Base-by-base conservation (phyloP, 2,797 vertebrate genomes). In the Myoxocephalus aenaeus region DNA sequence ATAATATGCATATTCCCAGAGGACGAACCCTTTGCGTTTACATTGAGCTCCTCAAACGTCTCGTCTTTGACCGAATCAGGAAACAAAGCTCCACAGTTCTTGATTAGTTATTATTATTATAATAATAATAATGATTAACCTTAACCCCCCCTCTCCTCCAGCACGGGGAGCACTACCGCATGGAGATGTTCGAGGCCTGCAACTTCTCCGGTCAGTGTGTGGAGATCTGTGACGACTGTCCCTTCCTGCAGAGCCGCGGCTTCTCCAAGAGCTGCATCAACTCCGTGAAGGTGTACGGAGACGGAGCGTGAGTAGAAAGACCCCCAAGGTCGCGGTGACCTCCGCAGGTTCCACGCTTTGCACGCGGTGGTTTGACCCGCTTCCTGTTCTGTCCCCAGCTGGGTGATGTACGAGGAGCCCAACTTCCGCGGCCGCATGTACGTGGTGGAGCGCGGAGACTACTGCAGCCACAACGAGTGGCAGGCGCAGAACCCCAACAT, bases 341-440 rank as follows among this genome's bases (percentile, higher is more conserved):
- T 40, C 34, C 7, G 34, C 34, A 34, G 34, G 34, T 34, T 34
- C 34, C 34, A 7, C 34, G 34, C 34, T 34, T 7, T 34, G 34
- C 34, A 34, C 34, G 32, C 32, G 7, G 34, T 34, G 34, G 4
- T 34, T 34, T 34, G 34, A 34, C 38, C 36, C 36, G 7, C 36
- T 40, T 40, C 38, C 38, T 40, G 38, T 40, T 34, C 38, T 40
- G 38, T 12, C 38, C 38, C 38, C 82, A 98, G 97, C 91, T 97
- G 97, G 97, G 96, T 97, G 92, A 95, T 98, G 90, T 97, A 98
- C 0, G 96, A 98, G 90, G 97, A 98, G 92, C 97, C 97, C 12
- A 98, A 96, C 93, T 98, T 97, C 94, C 95, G 94, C 0, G 96
- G 97, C 6, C 96, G 96, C 50, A 97, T 98, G 97, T 98, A 96